These are phyloP conservation scores for Ceyx margarethae DNA, from an alignment of 2,113 vertebrate species.

Conservation along the genomic window DNA sequence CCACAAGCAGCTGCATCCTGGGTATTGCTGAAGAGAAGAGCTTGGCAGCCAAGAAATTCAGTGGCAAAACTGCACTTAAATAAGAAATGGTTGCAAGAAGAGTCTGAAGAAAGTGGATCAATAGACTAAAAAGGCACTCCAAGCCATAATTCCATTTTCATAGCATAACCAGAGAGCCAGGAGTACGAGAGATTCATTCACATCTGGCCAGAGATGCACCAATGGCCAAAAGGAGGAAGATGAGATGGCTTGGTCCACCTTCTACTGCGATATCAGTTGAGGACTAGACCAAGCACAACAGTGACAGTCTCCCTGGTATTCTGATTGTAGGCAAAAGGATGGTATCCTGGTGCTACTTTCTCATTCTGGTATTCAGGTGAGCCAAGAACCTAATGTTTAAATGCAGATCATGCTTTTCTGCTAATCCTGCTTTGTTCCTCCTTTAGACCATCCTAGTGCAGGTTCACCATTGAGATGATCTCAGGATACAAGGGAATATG, in stretches of 20 bases:
- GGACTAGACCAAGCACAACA: background rate
- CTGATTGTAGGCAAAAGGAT: background rate
- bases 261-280: background rate
- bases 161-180: background rate
- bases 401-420: background rate
- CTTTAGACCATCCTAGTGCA: background rate
- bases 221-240: background rate
- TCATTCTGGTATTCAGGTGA: background rate
- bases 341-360: background rate
- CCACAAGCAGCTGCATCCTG: rapidly evolving
- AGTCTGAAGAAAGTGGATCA: background rate
- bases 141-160: background rate
- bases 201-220: background rate
- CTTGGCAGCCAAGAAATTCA: background rate
- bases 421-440: background rate
- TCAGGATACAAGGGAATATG: background rate
- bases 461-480: background rate
- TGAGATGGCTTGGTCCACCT: background rate
- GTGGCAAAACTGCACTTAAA: background rate
- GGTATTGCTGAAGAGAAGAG: background rate
- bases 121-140: background rate
- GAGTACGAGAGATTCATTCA: background rate
- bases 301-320: background rate
- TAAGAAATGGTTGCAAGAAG: background rate
- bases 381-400: background rate